These are phyloP conservation scores for Aphrophora alni DNA, from an alignment of 2,888 invertebrate genomes.

Conservation along the genomic window DNA sequence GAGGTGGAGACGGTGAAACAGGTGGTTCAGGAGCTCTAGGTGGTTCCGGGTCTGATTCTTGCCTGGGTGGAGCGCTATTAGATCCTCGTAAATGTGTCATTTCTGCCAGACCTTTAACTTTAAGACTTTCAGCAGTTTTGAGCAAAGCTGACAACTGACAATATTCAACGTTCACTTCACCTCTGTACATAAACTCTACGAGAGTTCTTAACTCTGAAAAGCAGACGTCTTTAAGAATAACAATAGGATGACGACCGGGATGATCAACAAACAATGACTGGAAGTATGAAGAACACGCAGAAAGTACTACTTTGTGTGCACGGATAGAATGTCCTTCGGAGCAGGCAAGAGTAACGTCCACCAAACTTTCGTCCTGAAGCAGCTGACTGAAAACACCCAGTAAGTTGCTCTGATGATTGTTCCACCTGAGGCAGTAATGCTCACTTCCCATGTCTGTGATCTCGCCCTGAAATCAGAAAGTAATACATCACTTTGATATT, in stretches of 20 bases:
- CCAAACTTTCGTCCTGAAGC: conserved; percentile 93
- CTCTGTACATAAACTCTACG: conserved; percentile 96
- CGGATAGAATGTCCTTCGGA: conserved; percentile 94
- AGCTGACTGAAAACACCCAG: conserved; percentile 96
- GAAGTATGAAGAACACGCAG: conserved; percentile 95
- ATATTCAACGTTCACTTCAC: conserved; percentile 94
- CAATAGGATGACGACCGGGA: conserved; percentile 90
- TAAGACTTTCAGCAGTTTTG: conserved; percentile 91
- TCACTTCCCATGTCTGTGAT: conserved; percentile 91
- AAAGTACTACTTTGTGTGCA: conserved; percentile 94
- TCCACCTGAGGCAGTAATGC: conserved; percentile 98
- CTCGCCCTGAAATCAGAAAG: conserved; percentile 35
- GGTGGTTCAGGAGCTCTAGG: conserved; percentile 30
- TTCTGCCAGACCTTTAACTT: conserved; percentile 89
- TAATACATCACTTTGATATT: too few species aligned
- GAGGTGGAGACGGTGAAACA: conserved; percentile 29
- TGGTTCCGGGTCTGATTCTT: conserved; percentile 24
- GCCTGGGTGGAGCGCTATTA: conserved; percentile 48
- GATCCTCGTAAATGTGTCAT: conserved; percentile 79
- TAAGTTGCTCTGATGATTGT: conserved; percentile 98
- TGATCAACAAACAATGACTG: conserved; percentile 92
- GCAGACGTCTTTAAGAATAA: conserved; percentile 93
- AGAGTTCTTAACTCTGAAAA: conserved; percentile 89
- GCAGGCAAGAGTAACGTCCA: conserved; percentile 96
- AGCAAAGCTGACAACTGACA: conserved; percentile 89